Evolutionary conservation across 2,113 vertebrate genomes (phyloP).

Genomic region (Sylvilagus bachmani): DNA sequence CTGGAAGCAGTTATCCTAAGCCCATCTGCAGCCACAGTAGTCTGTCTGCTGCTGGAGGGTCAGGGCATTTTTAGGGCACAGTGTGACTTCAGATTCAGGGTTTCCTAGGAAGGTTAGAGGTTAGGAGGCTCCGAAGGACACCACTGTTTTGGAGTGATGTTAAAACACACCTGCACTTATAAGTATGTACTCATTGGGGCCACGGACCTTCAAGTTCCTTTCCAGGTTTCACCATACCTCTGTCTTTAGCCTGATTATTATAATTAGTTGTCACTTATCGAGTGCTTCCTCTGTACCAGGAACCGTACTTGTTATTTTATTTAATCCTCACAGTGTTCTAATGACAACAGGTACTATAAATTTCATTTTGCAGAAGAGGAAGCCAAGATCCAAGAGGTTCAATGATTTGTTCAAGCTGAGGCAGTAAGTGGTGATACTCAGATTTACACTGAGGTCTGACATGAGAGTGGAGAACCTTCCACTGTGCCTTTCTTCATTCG

Average conservation of each 20-base stretch:
- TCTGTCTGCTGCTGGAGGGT: not conserved
- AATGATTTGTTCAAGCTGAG: not conserved
- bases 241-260: slow-evolving; percentile 29
- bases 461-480: not conserved
- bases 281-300: not conserved
- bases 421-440: not conserved
- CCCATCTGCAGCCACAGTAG: fast-evolving
- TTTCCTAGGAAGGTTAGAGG: not conserved
- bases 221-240: slow-evolving; percentile 12
- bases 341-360: not conserved
- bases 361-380: slow-evolving; percentile 31
- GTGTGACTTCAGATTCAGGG: not conserved
- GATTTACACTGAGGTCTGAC: not conserved
- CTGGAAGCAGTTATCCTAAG: not conserved
- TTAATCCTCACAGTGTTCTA: not conserved
- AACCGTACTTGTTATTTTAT: not conserved
- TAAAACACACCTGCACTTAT: not conserved
- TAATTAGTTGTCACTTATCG: not conserved
- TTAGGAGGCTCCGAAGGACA: not conserved
- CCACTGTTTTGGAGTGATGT: not conserved
- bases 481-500: not conserved
- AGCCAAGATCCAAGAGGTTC: slow-evolving; percentile 32
- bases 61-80: not conserved
- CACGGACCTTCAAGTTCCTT: not conserved
- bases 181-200: not conserved